These are phyloP conservation scores for Tribolium castaneum DNA, from an alignment of 1,140 invertebrate species.

Conservation along the genomic window DNA sequence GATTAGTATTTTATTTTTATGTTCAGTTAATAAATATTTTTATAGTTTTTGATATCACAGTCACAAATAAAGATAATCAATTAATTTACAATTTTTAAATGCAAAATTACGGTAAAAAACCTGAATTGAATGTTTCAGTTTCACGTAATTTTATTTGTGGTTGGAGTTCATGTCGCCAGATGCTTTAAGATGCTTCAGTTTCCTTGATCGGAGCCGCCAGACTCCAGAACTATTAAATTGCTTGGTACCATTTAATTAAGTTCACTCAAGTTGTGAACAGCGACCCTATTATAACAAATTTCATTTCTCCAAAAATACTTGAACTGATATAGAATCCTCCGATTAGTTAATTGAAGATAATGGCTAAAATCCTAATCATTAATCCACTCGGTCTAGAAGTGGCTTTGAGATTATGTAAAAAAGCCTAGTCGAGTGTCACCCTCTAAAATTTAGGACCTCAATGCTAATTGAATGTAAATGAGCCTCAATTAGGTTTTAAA, in stretches of 20 bases:
- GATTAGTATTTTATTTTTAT: too few species aligned
- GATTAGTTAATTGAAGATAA: slow-evolving; percentile 33
- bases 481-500: neutral
- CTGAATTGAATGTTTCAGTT: neutral
- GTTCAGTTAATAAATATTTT: too few species aligned
- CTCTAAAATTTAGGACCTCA: neutral
- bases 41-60: too few species aligned
- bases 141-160: neutral
- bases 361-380: slow-evolving; percentile 12
- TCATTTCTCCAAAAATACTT: slow-evolving; percentile 7
- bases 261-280: slow-evolving; percentile 24
- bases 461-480: slow-evolving; percentile 11
- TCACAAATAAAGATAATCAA: too few species aligned
- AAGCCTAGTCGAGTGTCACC: neutral
- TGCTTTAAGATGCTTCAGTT: slow-evolving; percentile 11
- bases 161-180: slow-evolving; percentile 1
- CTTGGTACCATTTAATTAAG: slow-evolving; percentile 19
- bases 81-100: neutral
- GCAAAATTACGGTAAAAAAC: neutral
- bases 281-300: slow-evolving; percentile 23
- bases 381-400: neutral
- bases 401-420: neutral
- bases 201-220: slow-evolving; percentile 15
- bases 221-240: slow-evolving; percentile 13
- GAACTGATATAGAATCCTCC: slow-evolving; percentile 1